Base-by-base conservation (phyloP, 2,888 invertebrate species). In the Temnothorax unifasciatus region DNA sequence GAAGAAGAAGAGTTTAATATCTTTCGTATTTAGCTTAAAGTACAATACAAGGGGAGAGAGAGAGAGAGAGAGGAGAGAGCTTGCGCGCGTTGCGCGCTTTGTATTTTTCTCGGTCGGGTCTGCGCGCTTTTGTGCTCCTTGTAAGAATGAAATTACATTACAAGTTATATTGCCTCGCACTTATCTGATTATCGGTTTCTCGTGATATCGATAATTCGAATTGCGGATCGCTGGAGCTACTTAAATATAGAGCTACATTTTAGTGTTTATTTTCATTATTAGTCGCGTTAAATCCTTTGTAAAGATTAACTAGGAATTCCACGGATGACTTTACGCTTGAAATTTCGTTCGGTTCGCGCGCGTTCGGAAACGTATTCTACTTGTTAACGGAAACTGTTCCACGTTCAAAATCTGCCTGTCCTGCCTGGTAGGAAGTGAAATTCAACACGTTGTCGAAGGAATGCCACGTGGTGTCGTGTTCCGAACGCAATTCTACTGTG, bases 371-470 rank as follows among this genome's bases (percentile, higher is more conserved):
- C 25, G 29, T 54, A 25, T 38, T 71, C 47, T 50, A 59, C 59
- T 59, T 50, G 79, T 59, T 61, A 59, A 47, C 71, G 18, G 38
- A 47, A 81, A 71, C 68, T 47, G 71, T 47, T 61, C 18, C 71
- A 41, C 71, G 59, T 21, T 34, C 47, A 81, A 81, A 81, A 81
- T 81, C 61, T 34, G 71, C 47, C 47, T 59, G 79, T 25, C n/a
- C 9, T 50, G 77, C n/a, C 41, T 41, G 69, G 69, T 69, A 81
- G 71, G 79, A 81, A 69, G 71, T 59, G 79, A 71, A 81, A 81
- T 81, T 71, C 71, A 81, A 81, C 79, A 81, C 79, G 79, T 79
- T 79, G 79, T 81, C 79, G 79, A 81, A 71, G 79, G 71, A 81
- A 81, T 81, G 79, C 79, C 79, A 81, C 79, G 79, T 81, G 79